A percentile compares a stretch with the other conserved stretches of the same genome.
Conservation (phyloP, 2,113 vertebrate genomes). For the Bos javanicus region DNA sequence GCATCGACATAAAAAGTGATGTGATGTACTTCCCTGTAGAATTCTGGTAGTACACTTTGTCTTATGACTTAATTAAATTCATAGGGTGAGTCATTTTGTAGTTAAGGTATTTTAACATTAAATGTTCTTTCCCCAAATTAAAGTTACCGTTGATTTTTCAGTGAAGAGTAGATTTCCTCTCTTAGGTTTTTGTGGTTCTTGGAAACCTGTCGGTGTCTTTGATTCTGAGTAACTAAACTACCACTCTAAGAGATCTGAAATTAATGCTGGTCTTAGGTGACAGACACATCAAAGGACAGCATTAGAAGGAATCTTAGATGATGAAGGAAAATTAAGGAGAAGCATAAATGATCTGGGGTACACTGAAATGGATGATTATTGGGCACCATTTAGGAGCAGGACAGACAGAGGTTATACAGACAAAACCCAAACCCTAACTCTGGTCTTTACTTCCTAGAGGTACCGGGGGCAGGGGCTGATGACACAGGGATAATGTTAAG, state of each 20-base stretch:
- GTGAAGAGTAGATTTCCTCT: neutral
- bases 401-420: neutral
- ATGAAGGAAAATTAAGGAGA: neutral
- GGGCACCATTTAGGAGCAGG: neutral
- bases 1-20: neutral
- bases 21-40: neutral
- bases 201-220: neutral
- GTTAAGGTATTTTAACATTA: constrained; percentile 20
- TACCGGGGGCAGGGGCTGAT: neutral
- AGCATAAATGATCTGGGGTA: neutral
- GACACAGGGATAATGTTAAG: neutral
- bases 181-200: neutral
- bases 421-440: neutral
- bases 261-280: neutral
- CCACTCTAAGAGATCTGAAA: neutral
- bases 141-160: constrained; percentile 18
- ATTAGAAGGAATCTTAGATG: constrained; percentile 6
- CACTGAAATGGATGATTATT: neutral
- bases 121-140: constrained; percentile 19
- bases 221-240: constrained; percentile 18
- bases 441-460: neutral
- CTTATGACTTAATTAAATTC: neutral
- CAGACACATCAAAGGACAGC: neutral
- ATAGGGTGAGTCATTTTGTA: constrained; percentile 3
- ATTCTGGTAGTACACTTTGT: neutral